These are phyloP conservation scores for Macrotis lagotis DNA, from an alignment of 2,113 vertebrate species.

Conservation along the genomic window DNA sequence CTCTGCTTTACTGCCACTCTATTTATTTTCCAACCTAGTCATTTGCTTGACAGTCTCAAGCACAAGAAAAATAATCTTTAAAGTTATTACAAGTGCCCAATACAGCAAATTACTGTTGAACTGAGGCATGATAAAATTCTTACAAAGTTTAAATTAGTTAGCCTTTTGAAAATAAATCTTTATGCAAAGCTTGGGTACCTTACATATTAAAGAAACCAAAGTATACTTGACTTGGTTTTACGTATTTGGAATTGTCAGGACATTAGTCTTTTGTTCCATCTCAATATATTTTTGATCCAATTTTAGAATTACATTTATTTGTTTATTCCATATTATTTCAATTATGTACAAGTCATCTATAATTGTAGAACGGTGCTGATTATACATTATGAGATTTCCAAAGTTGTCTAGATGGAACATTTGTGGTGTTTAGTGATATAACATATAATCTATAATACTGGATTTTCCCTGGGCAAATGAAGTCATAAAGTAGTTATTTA, in stretches of 20 bases:
- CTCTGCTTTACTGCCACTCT: conserved; percentile 13
- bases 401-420: background rate
- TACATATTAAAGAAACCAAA: background rate
- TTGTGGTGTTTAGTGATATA: background rate
- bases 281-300: background rate
- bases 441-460: background rate
- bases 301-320: background rate
- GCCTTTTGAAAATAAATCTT: conserved; percentile 12
- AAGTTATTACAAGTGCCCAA: conserved; percentile 5
- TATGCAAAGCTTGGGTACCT: conserved; percentile 19
- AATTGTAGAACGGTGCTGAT: background rate
- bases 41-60: conserved; percentile 24
- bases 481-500: background rate
- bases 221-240: background rate
- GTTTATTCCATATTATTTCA: background rate
- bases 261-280: background rate
- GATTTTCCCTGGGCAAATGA: background rate
- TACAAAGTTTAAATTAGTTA: background rate
- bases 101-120: background rate
- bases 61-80: background rate
- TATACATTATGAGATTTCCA: background rate
- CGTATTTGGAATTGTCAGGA: background rate
- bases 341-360: background rate
- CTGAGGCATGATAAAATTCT: conserved; percentile 12
- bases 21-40: conserved; percentile 23